phyloP scores from a whole-genome alignment of 1,140 invertebrate species.

The Tetraneura akinire region DNA sequence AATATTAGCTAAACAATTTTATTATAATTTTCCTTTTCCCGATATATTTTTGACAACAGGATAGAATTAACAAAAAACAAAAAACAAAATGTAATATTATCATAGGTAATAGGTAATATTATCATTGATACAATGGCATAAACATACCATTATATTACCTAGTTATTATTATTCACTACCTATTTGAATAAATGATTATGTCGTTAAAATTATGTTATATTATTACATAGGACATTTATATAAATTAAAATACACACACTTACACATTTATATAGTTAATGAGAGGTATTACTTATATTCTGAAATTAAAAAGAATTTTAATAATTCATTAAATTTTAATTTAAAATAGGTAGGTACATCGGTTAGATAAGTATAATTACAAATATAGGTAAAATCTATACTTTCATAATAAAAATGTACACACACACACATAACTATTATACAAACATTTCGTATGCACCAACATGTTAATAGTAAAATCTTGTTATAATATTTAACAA shows the following conservation, averaged over 20 bases:
- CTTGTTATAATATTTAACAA: neutral
- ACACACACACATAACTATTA: too few species aligned
- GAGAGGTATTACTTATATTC: neutral
- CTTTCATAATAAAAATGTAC: neutral
- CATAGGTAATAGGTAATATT: too few species aligned
- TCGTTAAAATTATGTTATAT: neutral
- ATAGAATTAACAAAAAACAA: constrained; percentile 19
- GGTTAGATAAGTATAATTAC: neutral
- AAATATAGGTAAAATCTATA: neutral
- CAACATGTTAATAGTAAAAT: neutral
- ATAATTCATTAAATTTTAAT: neutral
- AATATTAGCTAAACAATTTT: constrained; percentile 14
- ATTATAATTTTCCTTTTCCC: neutral
- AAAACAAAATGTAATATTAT: neutral
- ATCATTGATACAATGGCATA: constrained; percentile 1
- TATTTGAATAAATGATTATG: constrained; percentile 4
- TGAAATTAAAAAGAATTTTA: constrained; percentile 10
- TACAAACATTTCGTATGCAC: constrained; percentile 1
- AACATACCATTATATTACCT: neutral
- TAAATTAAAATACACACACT: neutral
- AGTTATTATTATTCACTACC: neutral
- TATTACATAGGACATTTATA: neutral
- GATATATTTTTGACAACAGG: neutral
- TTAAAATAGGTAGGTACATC: neutral
- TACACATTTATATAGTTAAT: neutral